phyloP scores from a whole-genome alignment of 2,888 invertebrate genomes.

The Diabrotica balteata region DNA sequence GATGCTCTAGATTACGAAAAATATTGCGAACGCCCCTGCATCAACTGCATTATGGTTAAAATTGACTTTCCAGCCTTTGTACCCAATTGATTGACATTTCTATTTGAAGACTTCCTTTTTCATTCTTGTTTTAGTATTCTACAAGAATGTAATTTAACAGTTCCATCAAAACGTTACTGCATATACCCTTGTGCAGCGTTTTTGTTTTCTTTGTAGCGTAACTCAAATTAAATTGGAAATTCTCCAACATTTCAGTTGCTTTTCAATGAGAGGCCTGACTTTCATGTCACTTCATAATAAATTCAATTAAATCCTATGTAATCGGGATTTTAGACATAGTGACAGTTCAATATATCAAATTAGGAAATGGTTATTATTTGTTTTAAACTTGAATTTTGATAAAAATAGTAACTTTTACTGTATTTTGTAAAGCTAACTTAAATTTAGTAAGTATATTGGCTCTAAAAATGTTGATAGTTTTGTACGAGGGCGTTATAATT shows the following conservation, averaged over 20 bases:
- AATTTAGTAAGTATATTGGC: too few species aligned
- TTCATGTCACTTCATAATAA: constrained; percentile 38
- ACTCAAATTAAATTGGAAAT: constrained; percentile 42
- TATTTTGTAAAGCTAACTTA: too few species aligned
- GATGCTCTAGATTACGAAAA: too few species aligned
- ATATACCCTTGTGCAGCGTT: constrained; percentile 37
- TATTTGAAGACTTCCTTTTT: constrained; percentile 42
- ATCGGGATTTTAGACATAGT: constrained; percentile 31
- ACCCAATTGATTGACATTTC: constrained; percentile 40
- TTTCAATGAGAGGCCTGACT: constrained; percentile 33
- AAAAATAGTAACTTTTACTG: too few species aligned
- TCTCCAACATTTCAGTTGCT: constrained; percentile 34
- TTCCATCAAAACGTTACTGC: constrained; percentile 44
- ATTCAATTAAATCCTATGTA: constrained; percentile 38
- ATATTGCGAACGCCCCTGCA: not conserved
- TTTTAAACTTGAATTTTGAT: constrained; percentile 1
- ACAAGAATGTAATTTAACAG: constrained; percentile 50
- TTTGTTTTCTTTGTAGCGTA: constrained; percentile 38
- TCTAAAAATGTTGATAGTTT: too few species aligned
- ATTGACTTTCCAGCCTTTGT: constrained; percentile 29
- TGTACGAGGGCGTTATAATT: too few species aligned
- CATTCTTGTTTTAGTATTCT: constrained; percentile 46
- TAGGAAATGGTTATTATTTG: constrained; percentile 23
- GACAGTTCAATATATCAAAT: constrained; percentile 32
- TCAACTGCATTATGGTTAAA: constrained; percentile 22